Percentiles rank a stretch among this genome's conserved stretches.
phyloP scores from a whole-genome alignment of 1,140 invertebrate genomes.

The Panagrolaimus sp. region DNA sequence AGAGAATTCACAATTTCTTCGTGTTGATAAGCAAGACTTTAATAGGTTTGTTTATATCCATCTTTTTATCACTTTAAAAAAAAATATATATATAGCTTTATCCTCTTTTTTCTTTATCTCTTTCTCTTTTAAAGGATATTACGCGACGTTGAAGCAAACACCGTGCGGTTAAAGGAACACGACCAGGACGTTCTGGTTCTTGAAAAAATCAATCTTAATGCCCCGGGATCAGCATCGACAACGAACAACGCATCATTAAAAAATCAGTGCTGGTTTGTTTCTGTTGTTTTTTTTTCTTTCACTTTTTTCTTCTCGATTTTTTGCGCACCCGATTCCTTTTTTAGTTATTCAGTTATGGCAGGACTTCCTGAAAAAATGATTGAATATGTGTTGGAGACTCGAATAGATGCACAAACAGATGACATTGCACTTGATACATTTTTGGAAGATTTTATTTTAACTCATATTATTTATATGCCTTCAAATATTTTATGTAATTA shows the following conservation, averaged over 20 bases:
- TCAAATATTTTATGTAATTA: slow-evolving; percentile 72
- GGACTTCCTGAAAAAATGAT: slow-evolving; percentile 80
- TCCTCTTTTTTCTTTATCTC: not conserved
- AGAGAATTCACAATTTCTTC: slow-evolving; percentile 76
- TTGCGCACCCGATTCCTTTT: slow-evolving; percentile 30
- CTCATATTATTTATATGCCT: slow-evolving; percentile 80
- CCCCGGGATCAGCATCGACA: slow-evolving; percentile 50
- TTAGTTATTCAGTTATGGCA: slow-evolving; percentile 81
- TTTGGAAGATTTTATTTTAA: slow-evolving; percentile 77
- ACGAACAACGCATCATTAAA: slow-evolving; percentile 34
- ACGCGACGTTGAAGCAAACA: slow-evolving; percentile 79
- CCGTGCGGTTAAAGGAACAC: slow-evolving; percentile 77
- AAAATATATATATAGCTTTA: slow-evolving; percentile 7
- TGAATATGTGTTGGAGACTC: slow-evolving; percentile 77
- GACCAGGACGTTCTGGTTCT: slow-evolving; percentile 77
- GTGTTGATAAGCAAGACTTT: slow-evolving; percentile 82
- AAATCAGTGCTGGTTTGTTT: slow-evolving; percentile 60
- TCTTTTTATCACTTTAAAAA: slow-evolving; percentile 27
- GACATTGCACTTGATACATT: slow-evolving; percentile 67
- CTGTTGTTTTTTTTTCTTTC: not conserved
- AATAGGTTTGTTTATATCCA: slow-evolving; percentile 68
- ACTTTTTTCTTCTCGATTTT: slow-evolving; percentile 9
- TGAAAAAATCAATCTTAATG: slow-evolving; percentile 67
- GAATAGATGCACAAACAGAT: slow-evolving; percentile 62
- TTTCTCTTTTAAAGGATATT: slow-evolving; percentile 50